Evolutionary conservation across 1,140 invertebrate species (phyloP), one percentile per base, ranked within the genome.

Genomic region (Cotesia chilonis): DNA sequence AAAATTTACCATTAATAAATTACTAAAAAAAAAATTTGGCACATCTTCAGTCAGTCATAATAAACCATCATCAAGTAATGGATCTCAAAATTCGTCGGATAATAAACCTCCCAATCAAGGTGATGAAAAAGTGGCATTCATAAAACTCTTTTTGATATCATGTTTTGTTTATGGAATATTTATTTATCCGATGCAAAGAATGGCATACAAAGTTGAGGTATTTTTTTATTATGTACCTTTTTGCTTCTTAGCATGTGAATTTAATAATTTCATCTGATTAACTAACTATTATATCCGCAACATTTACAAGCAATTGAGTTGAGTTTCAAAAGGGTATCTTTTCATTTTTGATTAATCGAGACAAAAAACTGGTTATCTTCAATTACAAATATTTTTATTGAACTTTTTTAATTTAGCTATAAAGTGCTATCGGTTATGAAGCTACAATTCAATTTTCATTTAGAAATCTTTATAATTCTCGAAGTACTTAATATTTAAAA

Each of bases 151-250:
- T 17, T 10, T 73, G 7, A 14, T 73, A 1, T 36, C 63, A 7
- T n/a, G 63, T 12, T 52, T 71, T 12, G 1, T 68, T 55, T 75
- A 73, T 51, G 20, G 38, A 17, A 36, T 75, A 17, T 71, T 75
- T 47, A 35, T 70, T 4, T 75, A 72, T 70, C 70, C 70, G 3
- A 67, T 75, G 68, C 67, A 65, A 14, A 75, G 20, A 17, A 3
- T 72, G 3, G 64, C 59, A n/a, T 52, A 68, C 38, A 69, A 64
- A 69, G 69, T 72, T 9, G 59, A 72, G 74, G 74, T 75, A 59
- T 10, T 47, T 47, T 47, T 7, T 9, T 7, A 47, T 9, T n/a
- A 28, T 55, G 4, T 52, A 17, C 51, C n/a, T 66, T 17, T 59
- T 65, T 12, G 4, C 52, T 51, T 68, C 35, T 61, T 2, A 61